Evolutionary conservation across 2,113 vertebrate genomes (phyloP), one percentile per base, ranked within the genome.

Genomic region (Carassius carassius): DNA sequence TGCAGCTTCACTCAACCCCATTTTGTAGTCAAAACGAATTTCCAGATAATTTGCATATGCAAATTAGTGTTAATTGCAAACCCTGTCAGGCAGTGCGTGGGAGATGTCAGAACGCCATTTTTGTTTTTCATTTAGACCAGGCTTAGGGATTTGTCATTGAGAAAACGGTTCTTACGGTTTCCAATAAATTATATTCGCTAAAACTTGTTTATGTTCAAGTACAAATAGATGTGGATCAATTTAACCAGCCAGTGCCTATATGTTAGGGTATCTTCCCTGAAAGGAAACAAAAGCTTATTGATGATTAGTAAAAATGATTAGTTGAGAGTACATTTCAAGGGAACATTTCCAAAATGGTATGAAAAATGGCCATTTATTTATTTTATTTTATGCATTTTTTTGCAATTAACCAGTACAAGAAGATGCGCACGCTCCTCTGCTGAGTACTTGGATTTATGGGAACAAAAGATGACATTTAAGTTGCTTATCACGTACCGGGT

Each of bases 61-160:
- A 96, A 97, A 98, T 96, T 84, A 92, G 90, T 88, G 91, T 93
- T 97, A 97, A 97, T 98, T 97, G 95, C 94, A 93, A 90, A 84
- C 89, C 92, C 93, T 88, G 87, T 84, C 87, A 86, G 93, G 92
- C 94, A 90, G 92, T 90, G 88, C 92, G 91, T 92, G 90, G 88
- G 91, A 93, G 86, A 91, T 91, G 88, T 89, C 91, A 87, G 65
- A 86, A 90, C 92, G 92, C 92, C 93, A 93, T 93, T 90, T 91
- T 90, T 91, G 85, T 92, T 90, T 41, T 79, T 83, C 75, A 84
- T 82, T 86, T 90, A 83, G 75, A 89, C 89, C 86, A 89, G 92
- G 78, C 88, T 37, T 74, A 21, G 73, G 69, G 91, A 74, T 83
- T 25, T 88, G 60, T 88, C 12, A 77, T 51, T 67, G 17, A 84